These are phyloP conservation scores for Thryonomys swinderianus DNA, from an alignment of 2,113 vertebrate species.

Conservation along the genomic window DNA sequence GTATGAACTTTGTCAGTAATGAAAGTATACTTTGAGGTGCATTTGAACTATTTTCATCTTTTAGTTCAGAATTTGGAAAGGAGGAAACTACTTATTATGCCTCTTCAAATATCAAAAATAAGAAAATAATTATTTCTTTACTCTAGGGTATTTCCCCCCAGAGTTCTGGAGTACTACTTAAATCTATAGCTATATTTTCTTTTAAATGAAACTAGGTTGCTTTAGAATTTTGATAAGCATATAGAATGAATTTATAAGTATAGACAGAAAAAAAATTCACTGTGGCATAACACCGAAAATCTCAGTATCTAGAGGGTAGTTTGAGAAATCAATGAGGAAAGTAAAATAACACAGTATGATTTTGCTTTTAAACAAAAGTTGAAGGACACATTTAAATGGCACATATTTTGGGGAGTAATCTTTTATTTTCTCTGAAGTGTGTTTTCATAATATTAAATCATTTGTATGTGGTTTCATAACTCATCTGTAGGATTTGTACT, in stretches of 20 bases:
- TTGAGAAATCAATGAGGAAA: background rate
- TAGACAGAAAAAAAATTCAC: constrained; percentile 16
- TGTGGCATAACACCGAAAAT: background rate
- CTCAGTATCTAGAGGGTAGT: background rate
- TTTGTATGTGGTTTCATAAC: background rate
- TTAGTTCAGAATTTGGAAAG: background rate
- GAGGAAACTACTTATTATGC: background rate
- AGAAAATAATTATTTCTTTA: constrained; percentile 23
- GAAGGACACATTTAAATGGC: background rate
- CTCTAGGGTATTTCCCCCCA: background rate
- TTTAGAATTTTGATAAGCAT: constrained; percentile 8
- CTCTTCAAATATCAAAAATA: background rate
- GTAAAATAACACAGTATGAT: background rate
- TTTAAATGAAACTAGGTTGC: background rate
- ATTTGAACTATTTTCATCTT: background rate
- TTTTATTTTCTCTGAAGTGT: background rate
- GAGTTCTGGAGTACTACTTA: background rate
- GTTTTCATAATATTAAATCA: constrained; percentile 16
- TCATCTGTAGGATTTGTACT: background rate
- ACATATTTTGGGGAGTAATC: background rate
- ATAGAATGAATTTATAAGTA: constrained; percentile 51
- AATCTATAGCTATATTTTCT: background rate
- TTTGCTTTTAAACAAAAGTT: background rate
- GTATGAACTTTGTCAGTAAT: background rate
- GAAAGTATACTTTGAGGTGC: background rate